These are phyloP conservation scores for Scaptomyza tumidula DNA, from an alignment of 2,888 invertebrate genomes.

Conservation along the genomic window DNA sequence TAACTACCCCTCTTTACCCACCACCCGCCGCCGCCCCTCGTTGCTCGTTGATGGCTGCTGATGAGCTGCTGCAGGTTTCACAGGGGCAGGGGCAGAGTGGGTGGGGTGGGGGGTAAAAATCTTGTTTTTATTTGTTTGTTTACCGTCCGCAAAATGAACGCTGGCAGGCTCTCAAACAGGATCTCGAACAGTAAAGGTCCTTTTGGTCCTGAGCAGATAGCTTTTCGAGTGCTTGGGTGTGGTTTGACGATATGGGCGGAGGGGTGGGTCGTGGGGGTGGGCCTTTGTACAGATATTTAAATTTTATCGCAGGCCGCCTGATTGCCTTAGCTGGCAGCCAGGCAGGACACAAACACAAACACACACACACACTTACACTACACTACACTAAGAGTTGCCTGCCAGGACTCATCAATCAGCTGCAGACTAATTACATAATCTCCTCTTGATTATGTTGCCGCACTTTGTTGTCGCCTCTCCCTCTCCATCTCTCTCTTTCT, in stretches of 20 bases:
- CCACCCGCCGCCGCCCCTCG: slow-evolving; percentile 6
- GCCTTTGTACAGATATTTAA: slow-evolving; percentile 67
- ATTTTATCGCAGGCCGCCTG: slow-evolving; percentile 73
- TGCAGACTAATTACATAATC: slow-evolving; percentile 85
- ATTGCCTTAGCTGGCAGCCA: slow-evolving; percentile 53
- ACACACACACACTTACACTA: neutral
- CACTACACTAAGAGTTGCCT: slow-evolving; percentile 35
- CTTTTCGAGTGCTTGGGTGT: slow-evolving; percentile 19
- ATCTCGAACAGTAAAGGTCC: neutral
- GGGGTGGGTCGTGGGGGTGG: neutral
- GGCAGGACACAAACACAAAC: slow-evolving; percentile 10
- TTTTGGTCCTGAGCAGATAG: slow-evolving; percentile 32
- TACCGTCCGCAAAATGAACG: slow-evolving; percentile 79
- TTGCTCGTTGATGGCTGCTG: slow-evolving; percentile 73
- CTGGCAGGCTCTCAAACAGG: slow-evolving; percentile 28
- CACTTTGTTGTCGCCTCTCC: slow-evolving; percentile 52
- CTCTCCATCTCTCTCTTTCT: too few relatives aligned
- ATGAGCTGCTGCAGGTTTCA: slow-evolving; percentile 50
- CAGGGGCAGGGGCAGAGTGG: neutral
- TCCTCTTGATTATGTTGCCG: slow-evolving; percentile 83
- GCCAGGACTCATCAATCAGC: slow-evolving; percentile 84
- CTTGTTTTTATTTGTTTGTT: slow-evolving; percentile 79
- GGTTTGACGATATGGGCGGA: neutral
- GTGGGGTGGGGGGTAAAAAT: slow-evolving; percentile 50
- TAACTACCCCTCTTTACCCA: slow-evolving; percentile 17